A percentile compares a stretch with the other conserved stretches of the same genome.
Evolutionary conservation across 2,113 vertebrate species (phyloP).

Genomic region (Rhabdomys dilectus): DNA sequence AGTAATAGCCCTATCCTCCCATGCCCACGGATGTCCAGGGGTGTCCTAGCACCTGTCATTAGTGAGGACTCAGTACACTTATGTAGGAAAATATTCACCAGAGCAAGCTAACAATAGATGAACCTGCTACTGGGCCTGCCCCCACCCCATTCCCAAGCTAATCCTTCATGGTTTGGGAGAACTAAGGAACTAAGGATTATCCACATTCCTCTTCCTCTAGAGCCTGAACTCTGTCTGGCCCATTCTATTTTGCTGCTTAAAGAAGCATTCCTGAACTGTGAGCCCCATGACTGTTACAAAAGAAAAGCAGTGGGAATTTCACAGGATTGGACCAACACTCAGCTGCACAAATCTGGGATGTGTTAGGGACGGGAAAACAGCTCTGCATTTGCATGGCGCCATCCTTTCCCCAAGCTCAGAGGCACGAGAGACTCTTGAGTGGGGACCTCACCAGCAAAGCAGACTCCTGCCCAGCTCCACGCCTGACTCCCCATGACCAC

Average conservation of each 20-base stretch:
- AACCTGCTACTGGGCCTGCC: not conserved
- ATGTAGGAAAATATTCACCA: not conserved
- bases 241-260: not conserved
- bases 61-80: not conserved
- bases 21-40: not conserved
- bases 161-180: slow-evolving; percentile 12
- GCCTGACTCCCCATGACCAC: slow-evolving; percentile 41
- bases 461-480: not conserved
- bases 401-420: not conserved
- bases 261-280: slow-evolving; percentile 20
- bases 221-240: not conserved
- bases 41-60: not conserved
- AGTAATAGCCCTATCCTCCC: not conserved
- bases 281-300: not conserved
- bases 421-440: not conserved
- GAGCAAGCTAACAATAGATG: not conserved
- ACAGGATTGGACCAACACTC: not conserved
- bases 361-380: slow-evolving; percentile 56
- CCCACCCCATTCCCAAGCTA: not conserved
- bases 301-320: slow-evolving; percentile 1
- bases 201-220: not conserved
- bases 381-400: slow-evolving; percentile 56
- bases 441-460: not conserved
- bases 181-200: slow-evolving; percentile 29
- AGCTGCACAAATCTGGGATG: slow-evolving; percentile 55